Evolutionary conservation across 2,797 vertebrate species (phyloP).

Genomic region (Naso thynnoides): DNA sequence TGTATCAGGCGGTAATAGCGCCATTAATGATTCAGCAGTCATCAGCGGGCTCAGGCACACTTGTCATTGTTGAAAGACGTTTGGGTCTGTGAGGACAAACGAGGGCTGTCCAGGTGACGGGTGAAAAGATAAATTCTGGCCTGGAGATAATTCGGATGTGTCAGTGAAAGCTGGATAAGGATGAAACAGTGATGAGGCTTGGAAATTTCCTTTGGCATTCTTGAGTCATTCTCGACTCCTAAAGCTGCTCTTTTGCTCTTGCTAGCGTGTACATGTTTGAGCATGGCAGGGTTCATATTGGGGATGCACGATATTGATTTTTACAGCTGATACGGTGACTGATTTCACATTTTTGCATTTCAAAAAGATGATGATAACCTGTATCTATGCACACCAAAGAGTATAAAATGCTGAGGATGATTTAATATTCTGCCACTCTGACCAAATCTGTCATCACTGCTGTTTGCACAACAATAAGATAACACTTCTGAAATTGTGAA

Average conservation of each 20-base stretch:
- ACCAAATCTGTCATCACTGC: too few species aligned
- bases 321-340: too few species aligned
- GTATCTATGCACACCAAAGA: too few species aligned
- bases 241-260: neutral
- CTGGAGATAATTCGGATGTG: slow-evolving; percentile 21
- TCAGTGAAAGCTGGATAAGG: slow-evolving; percentile 6
- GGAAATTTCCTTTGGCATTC: slow-evolving; percentile 22
- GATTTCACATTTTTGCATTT: too few species aligned
- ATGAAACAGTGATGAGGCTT: slow-evolving; percentile 26
- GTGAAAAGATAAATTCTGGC: slow-evolving; percentile 24
- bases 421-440: too few species aligned
- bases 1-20: slow-evolving; percentile 64
- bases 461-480: too few species aligned
- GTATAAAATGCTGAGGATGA: too few species aligned
- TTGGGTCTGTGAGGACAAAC: slow-evolving; percentile 11
- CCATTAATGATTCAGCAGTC: slow-evolving; percentile 75
- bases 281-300: neutral
- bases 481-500: too few species aligned
- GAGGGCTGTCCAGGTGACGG: slow-evolving; percentile 42
- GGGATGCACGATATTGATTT: too few species aligned
- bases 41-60: slow-evolving; percentile 49
- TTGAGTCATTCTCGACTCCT: neutral
- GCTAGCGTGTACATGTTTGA: neutral
- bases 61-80: slow-evolving; percentile 62
- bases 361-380: too few species aligned